Percentiles rank a stretch among this genome's conserved stretches.
Conservation (phyloP, 2,888 invertebrate species). For the Eristalis pertinax region DNA sequence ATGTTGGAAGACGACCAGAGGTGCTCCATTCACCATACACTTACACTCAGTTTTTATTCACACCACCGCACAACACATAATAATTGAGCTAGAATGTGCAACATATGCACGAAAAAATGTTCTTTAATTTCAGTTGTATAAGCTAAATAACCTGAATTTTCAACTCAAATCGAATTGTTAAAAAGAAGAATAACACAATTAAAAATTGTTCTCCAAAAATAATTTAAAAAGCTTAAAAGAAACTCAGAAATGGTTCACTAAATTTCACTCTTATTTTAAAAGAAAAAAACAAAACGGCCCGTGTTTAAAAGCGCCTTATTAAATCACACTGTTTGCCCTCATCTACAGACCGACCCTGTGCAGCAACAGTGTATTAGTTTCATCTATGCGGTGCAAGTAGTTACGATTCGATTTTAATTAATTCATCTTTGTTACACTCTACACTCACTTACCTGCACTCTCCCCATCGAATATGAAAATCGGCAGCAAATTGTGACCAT, state of each 20-base stretch:
- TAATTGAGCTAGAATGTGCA: no score
- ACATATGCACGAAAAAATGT: no score
- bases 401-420: not conserved
- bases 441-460: constrained; percentile 84
- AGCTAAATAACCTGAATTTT: no score
- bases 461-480: constrained; percentile 90
- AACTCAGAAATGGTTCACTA: not conserved
- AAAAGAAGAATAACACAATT: no score
- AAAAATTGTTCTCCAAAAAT: no score
- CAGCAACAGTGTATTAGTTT: not conserved
- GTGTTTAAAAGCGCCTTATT: not conserved
- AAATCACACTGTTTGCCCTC: not conserved
- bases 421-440: not conserved
- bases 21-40: no score
- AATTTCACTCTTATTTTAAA: not conserved
- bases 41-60: no score
- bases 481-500: constrained; percentile 82
- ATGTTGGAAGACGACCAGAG: no score
- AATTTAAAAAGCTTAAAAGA: no score
- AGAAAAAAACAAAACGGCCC: not conserved
- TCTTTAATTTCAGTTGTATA: no score
- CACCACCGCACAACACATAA: no score
- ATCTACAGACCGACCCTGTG: not conserved
- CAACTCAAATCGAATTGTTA: no score
- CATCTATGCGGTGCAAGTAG: not conserved